Evolutionary conservation across 2,888 invertebrate genomes (phyloP).

Genomic region (Hypolimnas misippus): DNA sequence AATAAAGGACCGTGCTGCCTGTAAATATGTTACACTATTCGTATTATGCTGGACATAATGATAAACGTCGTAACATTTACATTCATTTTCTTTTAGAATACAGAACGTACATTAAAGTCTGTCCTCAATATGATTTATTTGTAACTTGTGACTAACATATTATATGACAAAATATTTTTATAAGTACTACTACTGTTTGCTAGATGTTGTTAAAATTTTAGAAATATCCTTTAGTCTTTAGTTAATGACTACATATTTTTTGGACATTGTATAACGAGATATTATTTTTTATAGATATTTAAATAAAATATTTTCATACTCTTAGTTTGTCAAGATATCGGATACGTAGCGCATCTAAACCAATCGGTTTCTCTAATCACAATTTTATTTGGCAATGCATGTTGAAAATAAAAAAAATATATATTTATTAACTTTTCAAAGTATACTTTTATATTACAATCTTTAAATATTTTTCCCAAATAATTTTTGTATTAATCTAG

Average conservation of each 20-base stretch:
- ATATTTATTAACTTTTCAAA: too few species aligned
- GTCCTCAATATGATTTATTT: not conserved
- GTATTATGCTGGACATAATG: constrained; percentile 71
- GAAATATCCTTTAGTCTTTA: constrained; percentile 19
- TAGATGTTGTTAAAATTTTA: constrained; percentile 23
- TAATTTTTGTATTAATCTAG: too few species aligned
- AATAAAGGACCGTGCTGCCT: not conserved
- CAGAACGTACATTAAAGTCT: not conserved
- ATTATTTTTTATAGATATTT: constrained; percentile 28
- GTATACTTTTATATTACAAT: too few species aligned
- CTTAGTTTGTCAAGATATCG: not conserved
- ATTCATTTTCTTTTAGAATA: not conserved
- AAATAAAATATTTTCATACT: constrained; percentile 10
- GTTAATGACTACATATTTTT: constrained; percentile 24
- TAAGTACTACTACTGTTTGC: constrained; percentile 17
- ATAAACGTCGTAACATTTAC: constrained; percentile 16
- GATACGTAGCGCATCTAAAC: not conserved
- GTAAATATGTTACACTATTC: constrained; percentile 51
- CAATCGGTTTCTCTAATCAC: not conserved
- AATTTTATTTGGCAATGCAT: not conserved
- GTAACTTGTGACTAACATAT: constrained; percentile 1
- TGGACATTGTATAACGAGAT: constrained; percentile 18
- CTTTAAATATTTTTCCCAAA: too few species aligned
- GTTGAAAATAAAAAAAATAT: too few species aligned
- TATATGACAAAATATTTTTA: constrained; percentile 17